Base-by-base conservation (phyloP, 2,888 invertebrate genomes). In the Nemurella pictetii region DNA sequence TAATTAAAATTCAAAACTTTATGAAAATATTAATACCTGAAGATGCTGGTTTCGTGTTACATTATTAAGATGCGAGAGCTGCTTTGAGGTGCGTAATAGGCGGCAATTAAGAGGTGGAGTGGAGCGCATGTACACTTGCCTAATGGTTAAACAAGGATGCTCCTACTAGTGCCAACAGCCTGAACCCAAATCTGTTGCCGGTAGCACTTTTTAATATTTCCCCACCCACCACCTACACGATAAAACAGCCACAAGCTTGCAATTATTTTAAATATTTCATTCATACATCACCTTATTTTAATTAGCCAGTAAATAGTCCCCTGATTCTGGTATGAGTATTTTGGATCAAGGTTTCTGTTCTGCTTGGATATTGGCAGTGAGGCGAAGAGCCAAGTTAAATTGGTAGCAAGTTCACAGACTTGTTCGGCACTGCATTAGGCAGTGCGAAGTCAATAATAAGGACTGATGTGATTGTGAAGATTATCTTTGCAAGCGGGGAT, bases 391-490 rank as follows among this genome's bases (percentile, higher is more conserved):
- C n/a, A n/a, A n/a, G 55, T 20, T 55, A 12, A 55, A 32, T 32
- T 32, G 4, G 32, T 32, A 32, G 32, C 32, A 32, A 32, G n/a
- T n/a, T n/a, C n/a, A n/a, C n/a, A n/a, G n/a, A n/a, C n/a, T n/a
- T n/a, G n/a, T n/a, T n/a, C n/a, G n/a, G n/a, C n/a, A n/a, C n/a
- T n/a, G n/a, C n/a, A n/a, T n/a, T n/a, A n/a, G n/a, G n/a, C n/a
- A n/a, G n/a, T n/a, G n/a, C n/a, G n/a, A 20, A 78, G 78, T 78
- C 78, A 27, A 78, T 78, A 78, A 78, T 78, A 27, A 27, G 78
- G 2, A 0, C n/a, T 78, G 30, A 78, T 27, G 29, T 55, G 55
- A 20, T 55, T 20, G 9, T 55, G 20, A 55, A 55, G 55, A 55
- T 55, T 55, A 55, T 55, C 12, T 20, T 55, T 55, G 55, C 55